Conservation (phyloP, 2,113 vertebrate genomes). For the Heliornis fulica region DNA sequence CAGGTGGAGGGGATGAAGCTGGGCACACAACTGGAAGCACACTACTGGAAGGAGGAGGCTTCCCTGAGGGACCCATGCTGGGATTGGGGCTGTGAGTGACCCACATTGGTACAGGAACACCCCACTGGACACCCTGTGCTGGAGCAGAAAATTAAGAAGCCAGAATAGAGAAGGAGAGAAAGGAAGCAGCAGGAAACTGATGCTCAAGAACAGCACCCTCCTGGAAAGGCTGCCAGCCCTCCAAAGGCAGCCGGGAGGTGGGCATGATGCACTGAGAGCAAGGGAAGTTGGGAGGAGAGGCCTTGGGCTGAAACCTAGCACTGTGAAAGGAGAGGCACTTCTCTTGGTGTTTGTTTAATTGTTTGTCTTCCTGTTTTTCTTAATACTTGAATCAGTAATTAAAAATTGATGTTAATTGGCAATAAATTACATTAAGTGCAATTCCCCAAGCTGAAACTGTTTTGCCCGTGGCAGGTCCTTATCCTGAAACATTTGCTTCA, state of each 20-base stretch:
- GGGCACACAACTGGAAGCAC: rapidly evolving
- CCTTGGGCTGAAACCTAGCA: background rate
- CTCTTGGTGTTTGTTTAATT: background rate
- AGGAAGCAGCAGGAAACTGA: background rate
- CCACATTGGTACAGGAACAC: rapidly evolving
- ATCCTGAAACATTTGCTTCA: background rate
- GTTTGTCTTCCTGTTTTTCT: background rate
- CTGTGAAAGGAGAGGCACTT: background rate
- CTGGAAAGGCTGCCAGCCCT: background rate
- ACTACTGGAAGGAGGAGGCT: background rate
- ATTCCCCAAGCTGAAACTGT: background rate
- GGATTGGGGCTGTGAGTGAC: rapidly evolving
- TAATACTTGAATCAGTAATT: background rate
- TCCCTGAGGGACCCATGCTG: rapidly evolving
- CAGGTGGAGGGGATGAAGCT: background rate
- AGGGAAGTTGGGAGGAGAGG: background rate
- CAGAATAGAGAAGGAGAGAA: background rate
- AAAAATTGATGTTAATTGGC: background rate
- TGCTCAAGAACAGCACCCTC: background rate
- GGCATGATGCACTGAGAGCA: rapidly evolving
- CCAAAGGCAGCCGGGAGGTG: background rate
- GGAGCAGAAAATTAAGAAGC: background rate
- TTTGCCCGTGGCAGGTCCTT: background rate
- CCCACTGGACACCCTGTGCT: rapidly evolving
- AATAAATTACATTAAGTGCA: conserved; percentile 3